These are phyloP conservation scores for Pandion haliaetus DNA, from an alignment of 2,113 vertebrate species.

Conservation along the genomic window DNA sequence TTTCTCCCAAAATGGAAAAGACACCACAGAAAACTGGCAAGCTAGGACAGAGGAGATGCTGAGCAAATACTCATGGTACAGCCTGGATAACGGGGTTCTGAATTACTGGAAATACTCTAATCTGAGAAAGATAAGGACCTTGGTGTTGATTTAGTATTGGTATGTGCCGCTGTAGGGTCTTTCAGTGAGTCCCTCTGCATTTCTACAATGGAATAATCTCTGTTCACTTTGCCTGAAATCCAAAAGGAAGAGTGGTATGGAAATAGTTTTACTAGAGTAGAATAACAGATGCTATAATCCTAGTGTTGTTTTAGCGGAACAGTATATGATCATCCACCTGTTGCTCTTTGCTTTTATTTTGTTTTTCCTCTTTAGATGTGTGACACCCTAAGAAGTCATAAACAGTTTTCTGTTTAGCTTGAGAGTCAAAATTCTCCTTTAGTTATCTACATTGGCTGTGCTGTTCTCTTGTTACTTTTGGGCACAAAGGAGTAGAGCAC, in stretches of 20 bases:
- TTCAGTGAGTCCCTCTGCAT: neutral
- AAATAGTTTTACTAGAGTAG: neutral
- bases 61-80: neutral
- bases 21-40: neutral
- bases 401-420: neutral
- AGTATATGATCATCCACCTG: neutral
- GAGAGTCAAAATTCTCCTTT: neutral
- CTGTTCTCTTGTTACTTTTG: neutral
- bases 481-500: neutral
- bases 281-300: neutral
- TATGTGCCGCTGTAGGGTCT: neutral
- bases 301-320: neutral
- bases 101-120: neutral
- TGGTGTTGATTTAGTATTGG: neutral
- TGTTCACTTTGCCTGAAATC: neutral
- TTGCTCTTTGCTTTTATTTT: neutral
- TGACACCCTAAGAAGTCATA: neutral
- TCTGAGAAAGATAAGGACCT: neutral
- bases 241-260: neutral
- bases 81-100: neutral
- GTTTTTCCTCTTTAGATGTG: neutral
- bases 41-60: neutral
- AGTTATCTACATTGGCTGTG: neutral
- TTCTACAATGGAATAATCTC: neutral
- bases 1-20: neutral